A percentile compares a stretch with the other conserved stretches of the same genome.
These are phyloP conservation scores for Geotrupes spiniger DNA, from an alignment of 2,888 invertebrate genomes.

Conservation along the genomic window DNA sequence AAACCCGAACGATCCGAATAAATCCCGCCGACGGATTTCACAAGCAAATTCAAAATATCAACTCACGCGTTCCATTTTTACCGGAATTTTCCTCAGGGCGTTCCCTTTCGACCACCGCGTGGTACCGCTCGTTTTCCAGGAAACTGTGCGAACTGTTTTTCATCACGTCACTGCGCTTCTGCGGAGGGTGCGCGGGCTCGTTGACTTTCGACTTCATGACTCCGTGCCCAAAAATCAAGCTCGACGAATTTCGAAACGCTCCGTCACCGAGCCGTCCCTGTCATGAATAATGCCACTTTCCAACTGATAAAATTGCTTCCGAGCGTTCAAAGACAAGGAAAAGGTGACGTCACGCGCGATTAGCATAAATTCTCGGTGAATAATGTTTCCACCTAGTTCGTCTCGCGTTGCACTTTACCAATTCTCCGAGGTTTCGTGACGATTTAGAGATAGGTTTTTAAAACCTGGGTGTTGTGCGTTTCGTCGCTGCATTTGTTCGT, in stretches of 20 bases:
- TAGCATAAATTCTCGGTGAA: conserved; percentile 14
- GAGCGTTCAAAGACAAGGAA: conserved; percentile 5
- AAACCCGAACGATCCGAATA: no score
- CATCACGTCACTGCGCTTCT: conserved; percentile 32
- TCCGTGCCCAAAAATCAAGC: background rate
- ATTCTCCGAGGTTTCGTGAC: no score
- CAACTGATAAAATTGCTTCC: conserved; percentile 3
- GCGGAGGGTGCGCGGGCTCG: conserved; percentile 8
- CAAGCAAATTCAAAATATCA: conserved; percentile 1
- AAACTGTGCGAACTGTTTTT: conserved; percentile 38
- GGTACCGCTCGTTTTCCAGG: conserved; percentile 36
- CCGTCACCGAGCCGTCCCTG: background rate
- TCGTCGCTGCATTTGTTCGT: no score
- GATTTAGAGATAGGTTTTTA: no score
- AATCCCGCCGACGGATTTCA: no score
- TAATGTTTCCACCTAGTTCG: conserved; percentile 1
- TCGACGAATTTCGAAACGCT: no score
- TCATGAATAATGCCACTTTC: conserved; percentile 6
- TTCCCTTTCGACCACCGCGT: conserved; percentile 23
- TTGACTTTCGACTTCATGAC: conserved; percentile 18
- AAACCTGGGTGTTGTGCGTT: no score
- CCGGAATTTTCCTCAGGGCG: conserved; percentile 5
- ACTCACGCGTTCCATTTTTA: conserved; percentile 8
- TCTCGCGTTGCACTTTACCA: background rate
- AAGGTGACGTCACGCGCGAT: conserved; percentile 10